Evolutionary conservation across 2,888 invertebrate species (phyloP), one percentile per base, ranked within the genome.

Genomic region (Clitarchus hookeri): DNA sequence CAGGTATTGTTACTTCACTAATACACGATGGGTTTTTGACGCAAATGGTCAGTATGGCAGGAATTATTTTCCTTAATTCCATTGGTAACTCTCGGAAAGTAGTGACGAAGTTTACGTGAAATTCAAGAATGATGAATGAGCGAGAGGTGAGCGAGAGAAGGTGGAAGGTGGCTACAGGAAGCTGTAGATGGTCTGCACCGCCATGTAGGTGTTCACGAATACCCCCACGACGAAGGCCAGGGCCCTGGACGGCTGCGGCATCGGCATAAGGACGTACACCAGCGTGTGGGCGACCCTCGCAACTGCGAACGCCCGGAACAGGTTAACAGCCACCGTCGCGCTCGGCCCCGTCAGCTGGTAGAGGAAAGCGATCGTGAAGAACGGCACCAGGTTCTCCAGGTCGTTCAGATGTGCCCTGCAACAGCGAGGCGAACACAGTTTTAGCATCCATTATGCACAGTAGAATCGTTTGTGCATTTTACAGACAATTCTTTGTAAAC

Each of bases 371-470:
- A 94, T 90, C 23, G 94, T 89, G 90, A 95, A 92, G 90, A 95
- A 96, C 0, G 94, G 92, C 0, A 94, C 93, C 86, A 96, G 95
- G 90, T 95, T 96, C 91, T 96, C 96, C 90, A 96, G 90, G 90
- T 96, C 96, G 89, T 96, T 96, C 89, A 93, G 92, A 90, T 96
- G 95, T 19, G 95, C 95, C 89, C 95, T 95, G 90, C 13, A 91
- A 91, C 65, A 65, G 23, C 19, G 6, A 11, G n/a, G 65, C 23
- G 65, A 65, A 65, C 65, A 65, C 36, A 36, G 36, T 36, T 36
- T 36, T 36, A 1, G 36, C 36, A 36, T 36, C 36, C 1, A 36
- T 36, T 36, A 36, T 36, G 36, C 36, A 36, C 36, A 36, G 36
- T 36, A 36, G 36, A 36, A 3, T 36, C 4, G 36, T 36, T 1